phyloP scores from a whole-genome alignment of 1,140 invertebrate genomes.

The Caenorhabditis inopinata region DNA sequence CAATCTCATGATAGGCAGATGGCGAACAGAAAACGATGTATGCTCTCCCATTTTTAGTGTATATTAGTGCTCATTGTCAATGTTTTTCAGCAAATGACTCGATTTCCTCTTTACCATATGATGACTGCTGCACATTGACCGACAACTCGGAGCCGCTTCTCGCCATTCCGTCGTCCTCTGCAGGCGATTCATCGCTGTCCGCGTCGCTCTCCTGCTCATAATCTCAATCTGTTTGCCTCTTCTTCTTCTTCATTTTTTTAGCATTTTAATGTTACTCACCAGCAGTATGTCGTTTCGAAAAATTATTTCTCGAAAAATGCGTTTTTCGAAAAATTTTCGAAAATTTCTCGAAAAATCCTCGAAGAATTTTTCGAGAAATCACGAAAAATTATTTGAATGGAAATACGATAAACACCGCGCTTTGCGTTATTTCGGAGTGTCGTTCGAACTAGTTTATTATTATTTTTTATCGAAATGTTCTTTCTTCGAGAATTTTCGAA shows the following conservation, averaged over 20 bases:
- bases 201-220: conserved; percentile 15
- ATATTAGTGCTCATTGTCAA: no score
- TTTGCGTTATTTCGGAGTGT: no score
- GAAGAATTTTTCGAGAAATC: no score
- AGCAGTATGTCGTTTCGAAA: not conserved
- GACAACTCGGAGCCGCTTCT: conserved; percentile 17
- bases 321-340: no score
- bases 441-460: no score
- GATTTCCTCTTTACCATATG: not conserved
- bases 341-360: no score
- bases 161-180: not conserved
- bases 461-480: no score
- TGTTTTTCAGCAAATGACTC: not conserved
- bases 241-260: not conserved
- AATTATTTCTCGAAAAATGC: no score
- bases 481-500: no score
- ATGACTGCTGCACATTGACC: not conserved
- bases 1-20: not conserved
- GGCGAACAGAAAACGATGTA: not conserved
- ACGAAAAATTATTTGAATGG: no score
- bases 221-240: not conserved
- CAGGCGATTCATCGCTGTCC: not conserved
- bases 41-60: no score
- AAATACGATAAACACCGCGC: no score
- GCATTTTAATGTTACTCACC: not conserved